Conservation (phyloP, 2,113 vertebrate genomes). For the Misgurnus anguillicaudatus region DNA sequence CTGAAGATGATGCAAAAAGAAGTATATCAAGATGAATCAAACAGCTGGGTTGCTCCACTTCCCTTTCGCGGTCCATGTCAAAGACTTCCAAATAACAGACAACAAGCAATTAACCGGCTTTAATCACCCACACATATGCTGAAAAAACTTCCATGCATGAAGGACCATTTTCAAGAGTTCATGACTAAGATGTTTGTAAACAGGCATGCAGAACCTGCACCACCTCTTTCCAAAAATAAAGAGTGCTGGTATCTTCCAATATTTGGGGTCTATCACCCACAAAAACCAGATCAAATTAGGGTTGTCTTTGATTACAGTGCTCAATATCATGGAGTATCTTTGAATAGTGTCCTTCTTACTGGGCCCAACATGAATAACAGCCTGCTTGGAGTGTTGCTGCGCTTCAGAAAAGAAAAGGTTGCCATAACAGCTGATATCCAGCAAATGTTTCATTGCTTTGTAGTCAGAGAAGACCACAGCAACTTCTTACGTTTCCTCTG, state of each 20-base stretch:
- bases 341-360: not conserved
- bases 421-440: not conserved
- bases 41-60: not conserved
- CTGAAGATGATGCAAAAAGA: not conserved
- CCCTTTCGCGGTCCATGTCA: not conserved
- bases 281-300: not conserved
- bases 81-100: not conserved
- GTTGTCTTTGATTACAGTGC: no score
- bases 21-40: slow-evolving; percentile 1
- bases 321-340: slow-evolving; percentile 4
- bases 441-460: slow-evolving; percentile 3
- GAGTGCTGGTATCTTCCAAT: no score
- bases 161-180: slow-evolving; percentile 1
- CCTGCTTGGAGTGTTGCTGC: not conserved
- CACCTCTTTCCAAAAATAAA: no score
- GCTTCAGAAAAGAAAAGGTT: slow-evolving; percentile 20
- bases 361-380: slow-evolving; percentile 25
- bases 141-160: not conserved
- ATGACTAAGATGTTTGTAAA: slow-evolving; percentile 4
- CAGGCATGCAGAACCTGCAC: no score
- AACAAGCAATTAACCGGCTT: not conserved
- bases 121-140: not conserved
- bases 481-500: not conserved
- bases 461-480: not conserved
- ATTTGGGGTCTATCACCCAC: no score